Evolutionary conservation across 2,113 vertebrate genomes (phyloP).

Genomic region (Crotalus helleri): DNA sequence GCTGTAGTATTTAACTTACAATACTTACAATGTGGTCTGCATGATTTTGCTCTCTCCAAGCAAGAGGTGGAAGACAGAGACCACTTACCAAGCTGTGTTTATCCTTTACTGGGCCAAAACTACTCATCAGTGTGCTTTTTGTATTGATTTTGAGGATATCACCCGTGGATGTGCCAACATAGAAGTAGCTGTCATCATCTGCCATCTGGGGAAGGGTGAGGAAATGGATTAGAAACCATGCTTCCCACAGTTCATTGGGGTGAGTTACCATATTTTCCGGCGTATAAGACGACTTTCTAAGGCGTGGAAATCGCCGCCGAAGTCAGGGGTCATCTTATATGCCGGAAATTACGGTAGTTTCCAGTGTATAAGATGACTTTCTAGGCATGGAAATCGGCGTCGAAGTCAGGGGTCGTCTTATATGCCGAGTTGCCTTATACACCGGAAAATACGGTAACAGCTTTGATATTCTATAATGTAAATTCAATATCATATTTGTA

Average conservation of each 20-base stretch:
- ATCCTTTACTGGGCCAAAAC: conserved; percentile 74
- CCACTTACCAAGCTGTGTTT: conserved; percentile 78
- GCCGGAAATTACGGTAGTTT: no score
- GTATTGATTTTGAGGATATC: conserved; percentile 83
- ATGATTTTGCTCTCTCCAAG: neutral
- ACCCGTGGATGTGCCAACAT: conserved; percentile 83
- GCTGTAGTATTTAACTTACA: neutral
- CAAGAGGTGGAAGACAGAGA: neutral
- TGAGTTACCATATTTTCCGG: no score
- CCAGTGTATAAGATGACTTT: no score
- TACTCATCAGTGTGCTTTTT: conserved; percentile 69
- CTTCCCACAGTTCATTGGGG: neutral
- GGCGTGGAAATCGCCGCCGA: no score
- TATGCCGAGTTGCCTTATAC: no score
- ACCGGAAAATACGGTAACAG: neutral
- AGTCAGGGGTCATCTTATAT: no score
- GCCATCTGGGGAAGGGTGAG: conserved; percentile 66
- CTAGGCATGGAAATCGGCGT: no score
- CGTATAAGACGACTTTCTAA: no score
- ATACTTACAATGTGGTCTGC: neutral
- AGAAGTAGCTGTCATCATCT: conserved; percentile 77
- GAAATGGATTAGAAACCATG: neutral
- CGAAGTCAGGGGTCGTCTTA: no score
- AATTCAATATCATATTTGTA: neutral
- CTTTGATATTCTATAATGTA: neutral